Evolutionary conservation across 2,797 vertebrate species (phyloP).

Genomic region (Cercopithecus petaurista): DNA sequence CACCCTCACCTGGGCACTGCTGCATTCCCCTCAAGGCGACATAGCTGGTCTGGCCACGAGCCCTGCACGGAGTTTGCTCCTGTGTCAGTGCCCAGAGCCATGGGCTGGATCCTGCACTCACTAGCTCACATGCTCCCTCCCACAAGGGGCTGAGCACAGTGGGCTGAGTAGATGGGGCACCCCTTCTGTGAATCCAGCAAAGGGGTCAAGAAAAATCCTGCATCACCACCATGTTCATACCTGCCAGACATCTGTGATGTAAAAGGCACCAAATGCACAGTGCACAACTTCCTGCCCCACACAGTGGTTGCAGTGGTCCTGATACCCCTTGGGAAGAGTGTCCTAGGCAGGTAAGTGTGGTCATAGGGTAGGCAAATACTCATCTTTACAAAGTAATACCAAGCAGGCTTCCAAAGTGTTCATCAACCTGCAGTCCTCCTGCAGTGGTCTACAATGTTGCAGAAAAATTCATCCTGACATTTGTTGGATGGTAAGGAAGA

Average conservation of each 20-base stretch:
- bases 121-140: too few species aligned
- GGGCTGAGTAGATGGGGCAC: too few species aligned
- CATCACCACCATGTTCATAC: background rate
- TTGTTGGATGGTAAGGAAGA: background rate
- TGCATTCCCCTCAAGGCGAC: too few species aligned
- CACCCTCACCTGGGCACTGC: too few species aligned
- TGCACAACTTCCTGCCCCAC: too few species aligned
- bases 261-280: background rate
- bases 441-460: background rate
- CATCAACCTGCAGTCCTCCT: background rate
- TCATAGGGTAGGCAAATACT: background rate
- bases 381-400: background rate
- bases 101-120: too few species aligned
- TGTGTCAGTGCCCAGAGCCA: too few species aligned
- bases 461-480: background rate
- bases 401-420: background rate
- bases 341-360: background rate
- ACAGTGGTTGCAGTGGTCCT: background rate
- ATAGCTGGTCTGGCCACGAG: too few species aligned
- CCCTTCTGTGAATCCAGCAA: too few species aligned
- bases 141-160: too few species aligned
- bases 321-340: background rate
- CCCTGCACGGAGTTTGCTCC: too few species aligned
- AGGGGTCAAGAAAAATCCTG: too few species aligned
- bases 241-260: background rate